Evolutionary conservation across 2,113 vertebrate genomes (phyloP).

Genomic region (Labeo rohita): DNA sequence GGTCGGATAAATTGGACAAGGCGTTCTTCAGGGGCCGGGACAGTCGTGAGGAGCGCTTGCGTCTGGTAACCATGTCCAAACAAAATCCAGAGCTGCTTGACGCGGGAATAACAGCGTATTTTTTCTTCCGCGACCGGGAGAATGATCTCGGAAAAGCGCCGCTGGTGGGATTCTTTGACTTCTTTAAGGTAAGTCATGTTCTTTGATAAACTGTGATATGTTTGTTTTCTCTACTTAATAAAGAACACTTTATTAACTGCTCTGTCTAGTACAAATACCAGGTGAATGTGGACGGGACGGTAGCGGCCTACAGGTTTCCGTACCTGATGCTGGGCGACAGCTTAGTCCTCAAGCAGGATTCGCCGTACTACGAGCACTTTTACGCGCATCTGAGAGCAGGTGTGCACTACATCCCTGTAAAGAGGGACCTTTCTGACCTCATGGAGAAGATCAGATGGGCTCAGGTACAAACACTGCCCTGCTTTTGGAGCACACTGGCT

Average conservation of each 20-base stretch:
- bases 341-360: slow-evolving; percentile 92
- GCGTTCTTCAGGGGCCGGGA: slow-evolving; percentile 92
- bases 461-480: slow-evolving; percentile 69
- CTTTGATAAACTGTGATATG: not conserved
- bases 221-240: not conserved
- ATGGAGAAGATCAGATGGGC: slow-evolving; percentile 89
- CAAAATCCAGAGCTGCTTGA: slow-evolving; percentile 86
- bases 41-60: slow-evolving; percentile 88
- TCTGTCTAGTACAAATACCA: slow-evolving; percentile 88
- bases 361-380: slow-evolving; percentile 89
- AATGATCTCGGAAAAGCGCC: slow-evolving; percentile 84
- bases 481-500: not conserved
- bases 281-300: slow-evolving; percentile 90
- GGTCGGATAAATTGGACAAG: slow-evolving; percentile 85
- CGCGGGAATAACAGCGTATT: slow-evolving; percentile 92
- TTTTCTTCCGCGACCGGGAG: slow-evolving; percentile 93
- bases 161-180: slow-evolving; percentile 93
- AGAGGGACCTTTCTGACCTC: slow-evolving; percentile 86
- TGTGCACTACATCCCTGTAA: slow-evolving; percentile 84
- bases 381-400: slow-evolving; percentile 81
- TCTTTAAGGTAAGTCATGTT: slow-evolving; percentile 84
- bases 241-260: not conserved
- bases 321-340: slow-evolving; percentile 93
- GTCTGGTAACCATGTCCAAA: slow-evolving; percentile 83
- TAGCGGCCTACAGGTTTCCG: slow-evolving; percentile 91